Evolutionary conservation across 2,888 invertebrate genomes (phyloP).

Genomic region (Drosophila sordidula): DNA sequence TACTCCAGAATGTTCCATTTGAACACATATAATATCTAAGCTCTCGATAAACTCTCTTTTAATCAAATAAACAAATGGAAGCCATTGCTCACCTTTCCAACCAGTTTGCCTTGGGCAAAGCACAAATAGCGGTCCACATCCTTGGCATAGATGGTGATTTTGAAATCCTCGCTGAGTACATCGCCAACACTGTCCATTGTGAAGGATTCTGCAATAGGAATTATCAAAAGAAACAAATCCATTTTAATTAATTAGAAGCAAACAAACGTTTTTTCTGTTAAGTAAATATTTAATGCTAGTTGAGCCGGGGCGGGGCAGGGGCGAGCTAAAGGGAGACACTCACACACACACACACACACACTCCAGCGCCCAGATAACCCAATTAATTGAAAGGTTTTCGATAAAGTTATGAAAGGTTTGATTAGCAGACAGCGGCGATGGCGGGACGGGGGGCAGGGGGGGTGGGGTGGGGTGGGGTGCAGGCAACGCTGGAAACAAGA

Average conservation of each 20-base stretch:
- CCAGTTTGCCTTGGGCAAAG: constrained; percentile 81
- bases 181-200: constrained; percentile 82
- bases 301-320: neutral
- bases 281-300: constrained; percentile 47
- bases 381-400: constrained; percentile 79
- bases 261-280: constrained; percentile 45
- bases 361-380: constrained; percentile 70
- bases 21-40: neutral
- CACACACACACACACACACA: constrained; percentile 44
- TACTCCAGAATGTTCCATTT: too few relatives aligned
- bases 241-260: constrained; percentile 70
- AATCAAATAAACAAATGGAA: neutral
- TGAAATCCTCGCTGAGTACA: constrained; percentile 77
- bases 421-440: constrained; percentile 44
- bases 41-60: neutral
- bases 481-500: constrained; percentile 12
- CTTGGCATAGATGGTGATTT: constrained; percentile 82
- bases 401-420: constrained; percentile 76
- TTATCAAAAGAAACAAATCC: constrained; percentile 37
- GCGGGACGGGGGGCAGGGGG: constrained; percentile 3
- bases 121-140: constrained; percentile 82
- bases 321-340: neutral
- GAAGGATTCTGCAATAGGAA: constrained; percentile 76
- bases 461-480: neutral
- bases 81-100: constrained; percentile 81